Evolutionary conservation across 2,113 vertebrate species (phyloP).

Genomic region (Cynopterus brachyotis): DNA sequence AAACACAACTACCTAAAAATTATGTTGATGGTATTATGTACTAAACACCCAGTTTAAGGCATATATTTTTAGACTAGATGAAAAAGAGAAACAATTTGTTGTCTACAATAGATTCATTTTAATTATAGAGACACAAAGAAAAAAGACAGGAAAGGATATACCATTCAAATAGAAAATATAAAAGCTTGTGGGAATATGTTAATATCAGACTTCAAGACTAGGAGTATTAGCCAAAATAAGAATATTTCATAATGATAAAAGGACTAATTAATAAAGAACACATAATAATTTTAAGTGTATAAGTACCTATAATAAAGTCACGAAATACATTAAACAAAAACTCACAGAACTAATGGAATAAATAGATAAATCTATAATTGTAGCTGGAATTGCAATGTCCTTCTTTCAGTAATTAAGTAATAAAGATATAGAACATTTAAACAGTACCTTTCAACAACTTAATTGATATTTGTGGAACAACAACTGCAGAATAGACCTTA

Average conservation of each 20-base stretch:
- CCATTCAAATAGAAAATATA: background rate
- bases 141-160: background rate
- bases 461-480: background rate
- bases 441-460: background rate
- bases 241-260: background rate
- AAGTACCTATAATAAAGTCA: background rate
- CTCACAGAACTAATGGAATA: background rate
- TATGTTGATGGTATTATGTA: background rate
- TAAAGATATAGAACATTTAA: background rate
- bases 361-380: background rate
- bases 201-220: background rate
- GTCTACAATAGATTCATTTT: background rate
- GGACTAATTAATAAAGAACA: background rate
- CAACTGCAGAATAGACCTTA: background rate
- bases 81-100: background rate
- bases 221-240: background rate
- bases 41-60: background rate
- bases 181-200: background rate
- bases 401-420: background rate
- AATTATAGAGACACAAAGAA: background rate
- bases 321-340: conserved; percentile 6
- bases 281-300: background rate
- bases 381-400: background rate
- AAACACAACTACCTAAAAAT: background rate
- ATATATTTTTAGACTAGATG: background rate